Percentiles rank a stretch among this genome's conserved stretches.
phyloP scores from a whole-genome alignment of 2,113 vertebrate genomes.

The Phalacrocorax carbo region DNA sequence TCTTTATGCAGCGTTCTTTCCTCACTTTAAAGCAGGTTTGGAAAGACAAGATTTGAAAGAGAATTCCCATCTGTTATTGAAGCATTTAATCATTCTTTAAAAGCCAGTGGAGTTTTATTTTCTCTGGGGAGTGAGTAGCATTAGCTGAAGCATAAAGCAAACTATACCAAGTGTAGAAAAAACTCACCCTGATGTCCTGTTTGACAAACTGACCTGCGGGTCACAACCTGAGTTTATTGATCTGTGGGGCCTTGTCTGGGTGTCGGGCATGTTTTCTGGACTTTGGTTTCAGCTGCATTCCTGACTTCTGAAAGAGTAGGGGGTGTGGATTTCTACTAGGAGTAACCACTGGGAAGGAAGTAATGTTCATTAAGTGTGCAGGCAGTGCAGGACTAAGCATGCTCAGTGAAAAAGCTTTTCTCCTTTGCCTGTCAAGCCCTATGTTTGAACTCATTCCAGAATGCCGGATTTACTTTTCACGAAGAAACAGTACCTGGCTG shows the following conservation, averaged over 20 bases:
- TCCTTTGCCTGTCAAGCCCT: constrained; percentile 80
- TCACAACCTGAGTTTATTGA: constrained; percentile 79
- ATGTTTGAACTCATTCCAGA: constrained; percentile 80
- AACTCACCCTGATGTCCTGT: constrained; percentile 64
- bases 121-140: constrained; percentile 45
- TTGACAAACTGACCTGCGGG: constrained; percentile 74
- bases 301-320: constrained; percentile 77
- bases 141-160: constrained; percentile 71
- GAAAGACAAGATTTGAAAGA: constrained; percentile 9
- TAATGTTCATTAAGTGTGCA: constrained; percentile 84
- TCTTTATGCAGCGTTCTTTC: neutral
- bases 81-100: constrained; percentile 48
- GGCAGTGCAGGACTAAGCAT: constrained; percentile 80
- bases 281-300: constrained; percentile 82
- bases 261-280: constrained; percentile 73
- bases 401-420: constrained; percentile 78
- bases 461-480: constrained; percentile 77
- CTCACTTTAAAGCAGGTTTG: neutral
- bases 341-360: constrained; percentile 86
- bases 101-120: constrained; percentile 61
- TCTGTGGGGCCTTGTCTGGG: constrained; percentile 70
- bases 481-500: constrained; percentile 50
- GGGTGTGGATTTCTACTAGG: constrained; percentile 76
- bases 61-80: constrained; percentile 45
- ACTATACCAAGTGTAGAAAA: constrained; percentile 64